A percentile compares a stretch with the other conserved stretches of the same genome.
Evolutionary conservation across 2,113 vertebrate species (phyloP).

Genomic region (Talpa occidentalis): DNA sequence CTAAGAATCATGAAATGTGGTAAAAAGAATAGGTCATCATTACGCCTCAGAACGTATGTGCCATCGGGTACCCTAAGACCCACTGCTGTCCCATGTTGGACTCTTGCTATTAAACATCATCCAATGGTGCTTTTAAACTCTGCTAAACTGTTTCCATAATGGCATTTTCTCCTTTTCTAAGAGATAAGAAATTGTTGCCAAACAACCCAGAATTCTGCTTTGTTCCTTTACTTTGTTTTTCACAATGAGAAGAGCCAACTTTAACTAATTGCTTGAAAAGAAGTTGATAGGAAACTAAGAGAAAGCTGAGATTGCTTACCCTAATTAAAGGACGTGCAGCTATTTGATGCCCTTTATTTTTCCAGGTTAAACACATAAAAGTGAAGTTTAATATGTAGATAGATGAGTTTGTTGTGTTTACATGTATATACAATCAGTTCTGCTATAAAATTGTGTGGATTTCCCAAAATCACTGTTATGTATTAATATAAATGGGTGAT

Average conservation of each 20-base stretch:
- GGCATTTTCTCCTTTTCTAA: not conserved
- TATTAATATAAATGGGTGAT: not conserved
- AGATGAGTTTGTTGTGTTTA: too few relatives aligned
- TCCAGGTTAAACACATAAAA: not conserved
- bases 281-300: not conserved
- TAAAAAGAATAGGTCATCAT: not conserved
- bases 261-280: not conserved
- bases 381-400: not conserved
- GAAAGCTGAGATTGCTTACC: not conserved
- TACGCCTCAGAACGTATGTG: not conserved
- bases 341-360: not conserved
- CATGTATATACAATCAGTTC: not conserved
- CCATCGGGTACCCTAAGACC: not conserved
- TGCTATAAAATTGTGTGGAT: not conserved
- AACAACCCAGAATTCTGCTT: not conserved
- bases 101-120: not conserved
- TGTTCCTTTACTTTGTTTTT: slow-evolving; percentile 15
- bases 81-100: not conserved
- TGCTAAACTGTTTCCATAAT: not conserved
- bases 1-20: not conserved
- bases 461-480: not conserved
- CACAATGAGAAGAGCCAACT: not conserved
- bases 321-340: not conserved
- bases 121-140: not conserved
- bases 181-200: not conserved